phyloP scores from a whole-genome alignment of 2,797 vertebrate species.

The Adelosebastes latens region DNA sequence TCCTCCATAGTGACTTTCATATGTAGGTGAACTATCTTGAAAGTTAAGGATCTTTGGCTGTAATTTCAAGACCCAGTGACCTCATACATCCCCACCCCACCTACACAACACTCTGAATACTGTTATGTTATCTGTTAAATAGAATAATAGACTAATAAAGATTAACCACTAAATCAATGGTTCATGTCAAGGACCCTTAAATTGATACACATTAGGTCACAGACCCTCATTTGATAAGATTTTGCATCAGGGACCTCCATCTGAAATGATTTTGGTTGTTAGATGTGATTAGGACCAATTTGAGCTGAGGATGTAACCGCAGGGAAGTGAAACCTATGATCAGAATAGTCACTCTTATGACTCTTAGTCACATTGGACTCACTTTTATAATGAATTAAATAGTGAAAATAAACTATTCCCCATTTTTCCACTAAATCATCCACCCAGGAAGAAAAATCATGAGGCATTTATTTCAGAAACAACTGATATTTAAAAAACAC shows the following conservation, averaged over 20 bases:
- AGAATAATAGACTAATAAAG: not conserved
- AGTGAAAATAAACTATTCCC: too few species aligned
- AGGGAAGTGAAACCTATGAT: too few species aligned
- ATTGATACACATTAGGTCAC: too few species aligned
- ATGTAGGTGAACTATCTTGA: slow-evolving; percentile 19
- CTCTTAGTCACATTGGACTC: too few species aligned
- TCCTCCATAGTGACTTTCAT: not conserved
- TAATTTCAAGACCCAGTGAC: slow-evolving; percentile 46
- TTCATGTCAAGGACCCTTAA: too few species aligned
- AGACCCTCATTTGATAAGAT: too few species aligned
- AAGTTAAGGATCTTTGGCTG: slow-evolving; percentile 14
- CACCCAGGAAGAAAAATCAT: not conserved
- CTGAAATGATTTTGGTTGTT: too few species aligned
- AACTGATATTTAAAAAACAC: not conserved
- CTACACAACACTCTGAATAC: not conserved
- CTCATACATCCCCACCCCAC: slow-evolving; percentile 48
- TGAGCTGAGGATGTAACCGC: too few species aligned
- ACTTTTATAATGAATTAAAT: too few species aligned
- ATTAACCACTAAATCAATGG: not conserved
- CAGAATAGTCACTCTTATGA: too few species aligned
- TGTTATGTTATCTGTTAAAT: not conserved
- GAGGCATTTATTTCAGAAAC: not conserved
- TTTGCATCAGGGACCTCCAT: too few species aligned
- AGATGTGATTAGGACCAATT: too few species aligned
- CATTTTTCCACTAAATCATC: not conserved